Evolutionary conservation across 2,113 vertebrate species (phyloP), one percentile per base, ranked within the genome.

Genomic region (Pituophis catenifer): DNA sequence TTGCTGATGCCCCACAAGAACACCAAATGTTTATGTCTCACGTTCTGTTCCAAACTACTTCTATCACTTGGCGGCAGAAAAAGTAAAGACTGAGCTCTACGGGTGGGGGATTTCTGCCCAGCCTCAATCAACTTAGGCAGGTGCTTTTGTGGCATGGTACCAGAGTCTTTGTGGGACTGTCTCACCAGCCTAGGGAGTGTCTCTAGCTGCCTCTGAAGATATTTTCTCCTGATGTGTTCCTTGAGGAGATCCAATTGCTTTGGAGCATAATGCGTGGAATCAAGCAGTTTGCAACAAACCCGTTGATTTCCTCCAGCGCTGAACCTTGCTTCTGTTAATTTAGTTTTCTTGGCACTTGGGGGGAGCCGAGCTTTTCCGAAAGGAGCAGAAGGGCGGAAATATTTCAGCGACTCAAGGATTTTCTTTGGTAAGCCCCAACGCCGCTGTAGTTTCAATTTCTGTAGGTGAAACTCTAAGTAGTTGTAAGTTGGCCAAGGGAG

Each of bases 391-490:
- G 81, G 57, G 3, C 4, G 7, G 15, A 91, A 87, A 26, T 1
- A 3, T 33, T 33, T 91, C 33, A 70, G 9, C 3, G 81, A 93
- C 12, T 53, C 48, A 3, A 91, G 89, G 48, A 90, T 38, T 15
- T 65, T 93, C 53, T 26, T 53, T 17, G 92, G 92, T 44, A 93
- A 50, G 1, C 92, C 92, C 88, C 92, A 93, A 24, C 0, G 33
- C 17, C 24, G 19, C 58, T 93, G 92, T 17, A 93, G 81, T 52
- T 90, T 93, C 81, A 62, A 24, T 10, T 38, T 86, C 13, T 93
- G 89, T 9, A 93, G 0, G 44, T 93, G 92, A 85, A 65, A 17
- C 4, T 93, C 89, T 53, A 93, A 38, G 57, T 29, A 26, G 5
- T n/a, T 5, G 57, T 0, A n/a, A 9, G 24, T 24, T 33, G 11